phyloP scores from a whole-genome alignment of 2,113 vertebrate genomes.

The Mesembrinibis cayennensis region DNA sequence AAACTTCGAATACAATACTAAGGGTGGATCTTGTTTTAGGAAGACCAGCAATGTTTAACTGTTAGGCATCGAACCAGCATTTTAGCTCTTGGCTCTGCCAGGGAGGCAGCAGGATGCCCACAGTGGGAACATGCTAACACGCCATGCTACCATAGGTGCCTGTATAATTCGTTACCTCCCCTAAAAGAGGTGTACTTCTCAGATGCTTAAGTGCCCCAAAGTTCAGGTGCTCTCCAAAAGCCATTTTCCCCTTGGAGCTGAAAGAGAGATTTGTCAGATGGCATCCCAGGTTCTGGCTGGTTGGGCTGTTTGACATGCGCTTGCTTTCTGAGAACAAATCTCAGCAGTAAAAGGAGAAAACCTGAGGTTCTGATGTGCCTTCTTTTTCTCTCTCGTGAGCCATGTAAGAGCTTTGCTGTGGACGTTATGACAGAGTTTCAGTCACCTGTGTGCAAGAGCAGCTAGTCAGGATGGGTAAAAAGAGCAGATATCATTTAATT shows the following conservation, averaged over 20 bases:
- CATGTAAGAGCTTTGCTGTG: not conserved
- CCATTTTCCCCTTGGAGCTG: not conserved
- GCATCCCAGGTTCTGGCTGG: not conserved
- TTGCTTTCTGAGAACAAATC: not conserved
- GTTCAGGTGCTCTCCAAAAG: not conserved
- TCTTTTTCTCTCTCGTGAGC: not conserved
- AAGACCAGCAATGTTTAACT: not conserved
- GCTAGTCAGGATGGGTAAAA: not conserved
- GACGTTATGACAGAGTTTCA: not conserved
- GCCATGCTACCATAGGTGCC: not conserved
- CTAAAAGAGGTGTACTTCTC: not conserved
- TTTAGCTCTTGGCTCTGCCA: not conserved
- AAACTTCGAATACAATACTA: not conserved
- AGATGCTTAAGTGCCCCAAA: not conserved
- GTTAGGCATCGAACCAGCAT: not conserved
- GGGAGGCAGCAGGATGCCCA: not conserved
- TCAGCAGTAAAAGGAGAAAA: not conserved
- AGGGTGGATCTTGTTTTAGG: not conserved
- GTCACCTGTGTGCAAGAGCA: not conserved
- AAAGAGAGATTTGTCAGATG: not conserved
- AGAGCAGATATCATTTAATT: not conserved
- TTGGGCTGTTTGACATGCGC: accelerated
- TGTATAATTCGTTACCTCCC: accelerated
- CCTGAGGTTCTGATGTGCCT: not conserved
- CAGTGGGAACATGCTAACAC: not conserved